Evolutionary conservation across 1,140 invertebrate species (phyloP), one percentile per base, ranked within the genome.

Genomic region (Pemphigus obesinymphae): DNA sequence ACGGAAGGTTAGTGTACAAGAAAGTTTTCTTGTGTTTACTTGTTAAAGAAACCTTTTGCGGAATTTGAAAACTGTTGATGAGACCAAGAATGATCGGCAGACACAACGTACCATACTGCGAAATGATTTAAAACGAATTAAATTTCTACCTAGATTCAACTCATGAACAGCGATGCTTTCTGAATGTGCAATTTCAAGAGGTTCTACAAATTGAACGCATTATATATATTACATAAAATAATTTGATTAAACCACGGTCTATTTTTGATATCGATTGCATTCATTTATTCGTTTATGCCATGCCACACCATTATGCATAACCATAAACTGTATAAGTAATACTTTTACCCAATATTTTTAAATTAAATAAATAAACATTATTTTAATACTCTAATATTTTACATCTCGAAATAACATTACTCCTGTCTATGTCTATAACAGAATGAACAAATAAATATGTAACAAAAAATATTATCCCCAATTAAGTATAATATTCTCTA

Each of bases 21-120:
- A 63, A 63, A 80, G 55, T 78, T 78, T 78, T 76, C 75, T 61
- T 40, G 55, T 78, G 61, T 78, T 61, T 61, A 78, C 75, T 61
- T 61, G 53, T 78, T 61, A 37, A 78, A 80, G 55, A 80, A 80
- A 80, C 58, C 55, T 63, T 61, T 80, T 63, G 55, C 34, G 55
- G 37, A 63, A 80, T 63, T 80, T 20, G 53, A 80, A 80, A 80
- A 80, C 76, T 61, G 55, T 15, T 63, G 37, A 80, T 58, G 50
- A 43, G 75, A 58, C 58, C 34, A 10, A 40, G 31, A 40, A 6
- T n/a, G 23, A 26, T 29, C 75, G 20, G 20, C n/a, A 15, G 45
- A 75, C 45, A 37, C 23, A 76, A 10, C 48, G 31, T n/a, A 76
- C 8, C n/a, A n/a, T n/a, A n/a, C 8, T 8, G 37, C 37, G 37